Conservation (phyloP, 35 echinoderm and acorn worm genomes). For the Nesometra sesokonis region DNA sequence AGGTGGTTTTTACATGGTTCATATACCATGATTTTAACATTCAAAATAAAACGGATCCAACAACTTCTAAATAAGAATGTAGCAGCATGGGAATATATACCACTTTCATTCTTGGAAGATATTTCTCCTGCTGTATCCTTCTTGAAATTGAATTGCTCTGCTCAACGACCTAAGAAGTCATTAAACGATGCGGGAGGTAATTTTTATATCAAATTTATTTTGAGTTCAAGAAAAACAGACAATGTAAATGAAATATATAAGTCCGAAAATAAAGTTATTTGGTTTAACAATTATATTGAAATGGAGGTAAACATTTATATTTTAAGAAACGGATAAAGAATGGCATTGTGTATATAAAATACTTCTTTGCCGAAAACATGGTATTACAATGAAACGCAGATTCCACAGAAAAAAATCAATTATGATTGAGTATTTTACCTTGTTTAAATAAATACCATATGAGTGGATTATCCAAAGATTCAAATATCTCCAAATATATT, state of each 20-base stretch:
- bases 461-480: background rate
- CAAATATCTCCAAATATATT: no score
- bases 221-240: background rate
- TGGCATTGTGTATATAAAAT: background rate
- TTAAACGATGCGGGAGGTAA: background rate
- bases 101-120: background rate
- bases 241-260: background rate
- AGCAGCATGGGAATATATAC: background rate
- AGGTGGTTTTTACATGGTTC: background rate
- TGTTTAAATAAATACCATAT: background rate
- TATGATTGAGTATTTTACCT: background rate
- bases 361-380: background rate
- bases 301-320: background rate
- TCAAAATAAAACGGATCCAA: background rate
- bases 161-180: background rate
- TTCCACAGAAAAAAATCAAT: background rate
- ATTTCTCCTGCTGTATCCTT: background rate
- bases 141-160: background rate
- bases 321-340: background rate
- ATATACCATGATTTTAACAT: background rate
- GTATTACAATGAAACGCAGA: background rate
- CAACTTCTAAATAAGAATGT: background rate
- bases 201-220: background rate
- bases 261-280: background rate
- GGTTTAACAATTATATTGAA: background rate